These are phyloP conservation scores for Blennius ocellaris DNA, from an alignment of 2,113 vertebrate species.

Conservation along the genomic window DNA sequence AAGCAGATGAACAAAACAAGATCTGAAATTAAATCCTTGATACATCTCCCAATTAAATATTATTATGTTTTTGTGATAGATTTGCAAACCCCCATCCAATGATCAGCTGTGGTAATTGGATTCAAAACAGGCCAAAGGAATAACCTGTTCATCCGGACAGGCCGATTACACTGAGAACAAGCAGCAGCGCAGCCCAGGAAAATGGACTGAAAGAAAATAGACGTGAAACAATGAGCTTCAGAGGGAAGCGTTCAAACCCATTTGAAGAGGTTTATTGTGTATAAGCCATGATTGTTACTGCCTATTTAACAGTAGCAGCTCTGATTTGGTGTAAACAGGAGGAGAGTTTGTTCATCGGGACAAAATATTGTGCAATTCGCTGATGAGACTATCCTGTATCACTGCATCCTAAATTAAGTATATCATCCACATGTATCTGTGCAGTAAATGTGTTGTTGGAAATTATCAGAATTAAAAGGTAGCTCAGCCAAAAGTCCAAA, in stretches of 20 bases:
- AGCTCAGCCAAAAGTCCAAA: too few relatives aligned
- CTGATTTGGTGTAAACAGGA: background rate
- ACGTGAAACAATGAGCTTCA: background rate
- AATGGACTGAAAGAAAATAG: slow-evolving; percentile 1
- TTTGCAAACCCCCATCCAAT: slow-evolving; percentile 39
- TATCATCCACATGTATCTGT: too few relatives aligned
- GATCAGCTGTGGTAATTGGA: slow-evolving; percentile 53
- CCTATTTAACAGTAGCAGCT: background rate
- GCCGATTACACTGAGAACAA: slow-evolving; percentile 26
- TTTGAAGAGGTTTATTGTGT: background rate
- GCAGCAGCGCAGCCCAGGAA: slow-evolving; percentile 14
- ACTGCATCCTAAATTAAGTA: too few relatives aligned
- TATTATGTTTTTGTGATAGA: slow-evolving; percentile 20
- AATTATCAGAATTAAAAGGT: too few relatives aligned
- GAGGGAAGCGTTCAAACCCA: background rate
- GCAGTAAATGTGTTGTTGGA: too few relatives aligned
- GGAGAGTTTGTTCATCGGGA: background rate
- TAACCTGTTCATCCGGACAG: slow-evolving; percentile 36
- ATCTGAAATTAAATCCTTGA: slow-evolving; percentile 16
- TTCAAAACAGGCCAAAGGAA: slow-evolving; percentile 31
- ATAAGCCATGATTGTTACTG: background rate
- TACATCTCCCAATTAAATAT: slow-evolving; percentile 26
- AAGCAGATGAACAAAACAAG: background rate
- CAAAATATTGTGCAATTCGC: background rate
- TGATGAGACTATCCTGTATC: too few relatives aligned